Base-by-base conservation (phyloP, 2,797 vertebrate species). In the Manis pentadactyla region DNA sequence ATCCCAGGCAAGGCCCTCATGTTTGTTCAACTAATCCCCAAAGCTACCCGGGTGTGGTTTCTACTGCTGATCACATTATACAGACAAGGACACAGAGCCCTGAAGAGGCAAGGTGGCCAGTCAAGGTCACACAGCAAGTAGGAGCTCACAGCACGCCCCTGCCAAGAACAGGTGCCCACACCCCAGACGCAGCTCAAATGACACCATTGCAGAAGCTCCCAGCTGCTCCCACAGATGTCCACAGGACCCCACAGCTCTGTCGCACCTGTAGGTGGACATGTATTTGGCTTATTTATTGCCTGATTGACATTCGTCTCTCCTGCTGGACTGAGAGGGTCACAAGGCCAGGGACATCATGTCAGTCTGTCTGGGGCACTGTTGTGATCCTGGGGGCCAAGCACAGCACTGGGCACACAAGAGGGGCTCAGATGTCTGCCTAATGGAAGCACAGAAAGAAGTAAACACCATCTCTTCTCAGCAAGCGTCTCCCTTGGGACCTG, bases 331-430 rank as follows among this genome's bases (percentile, higher is more conserved):
- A 3, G 57, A 42, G 69, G 63, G 77, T 34, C 49, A 23, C 0
- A 0, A 46, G 53, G 81, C 25, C 34, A 63, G 29, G 10, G 29
- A 46, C 18, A 2, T 39, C 7, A 6, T 0, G 0, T 37, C 27
- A 13, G 8, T n/a, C 61, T 39, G 42, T 37, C 18, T 63, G 15
- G 83, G 51, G 39, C 3, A 7, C 39, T 51, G 51, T 39, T 57
- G 55, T 15, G 49, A 46, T 9, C 57, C 10, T 2, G 19, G 18
- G 51, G 51, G 55, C 34, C 53, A 12, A 8, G 9, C 73, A 27
- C 3, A 4, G 61, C 0, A 3, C 31, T 12, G 12, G 2, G 34
- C 34, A 23, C 7, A 7, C 0, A 14, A 1, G 6, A 75, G 29
- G 73, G 14, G n/a, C 12, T 64, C 23, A 69, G 84, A 31, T 1